phyloP scores from a whole-genome alignment of 2,888 invertebrate species.

The Drosophila birchii region DNA sequence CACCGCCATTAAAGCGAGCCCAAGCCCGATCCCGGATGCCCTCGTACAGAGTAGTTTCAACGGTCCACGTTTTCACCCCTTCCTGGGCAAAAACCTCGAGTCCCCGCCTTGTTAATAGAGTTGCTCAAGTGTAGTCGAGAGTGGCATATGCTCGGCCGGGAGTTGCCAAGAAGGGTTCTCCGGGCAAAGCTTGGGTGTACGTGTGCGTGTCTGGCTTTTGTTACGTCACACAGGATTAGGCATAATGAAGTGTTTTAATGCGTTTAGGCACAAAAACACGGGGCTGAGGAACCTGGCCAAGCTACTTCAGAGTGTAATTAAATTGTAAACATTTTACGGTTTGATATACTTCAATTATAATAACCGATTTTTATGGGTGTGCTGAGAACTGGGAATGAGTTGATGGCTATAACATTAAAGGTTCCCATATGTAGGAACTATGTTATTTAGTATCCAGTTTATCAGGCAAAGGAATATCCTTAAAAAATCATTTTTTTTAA shows the following conservation, averaged over 20 bases:
- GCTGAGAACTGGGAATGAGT: not conserved
- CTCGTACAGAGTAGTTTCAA: constrained; percentile 46
- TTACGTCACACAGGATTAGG: constrained; percentile 79
- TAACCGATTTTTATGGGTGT: constrained; percentile 13
- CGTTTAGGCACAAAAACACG: constrained; percentile 67
- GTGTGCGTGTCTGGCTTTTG: constrained; percentile 73
- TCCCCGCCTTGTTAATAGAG: constrained; percentile 64
- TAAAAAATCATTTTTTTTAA: too few species aligned
- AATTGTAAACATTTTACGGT: constrained; percentile 53
- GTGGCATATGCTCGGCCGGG: constrained; percentile 65
- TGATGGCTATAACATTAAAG: not conserved
- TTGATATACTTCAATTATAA: constrained; percentile 35
- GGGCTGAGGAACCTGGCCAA: constrained; percentile 27
- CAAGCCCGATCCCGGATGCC: constrained; percentile 37
- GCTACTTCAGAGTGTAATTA: constrained; percentile 61
- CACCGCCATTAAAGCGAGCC: constrained; percentile 70
- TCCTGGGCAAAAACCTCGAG: constrained; percentile 9
- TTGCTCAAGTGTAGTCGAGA: constrained; percentile 78
- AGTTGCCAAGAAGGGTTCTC: constrained; percentile 29
- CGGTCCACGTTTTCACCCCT: constrained; percentile 26
- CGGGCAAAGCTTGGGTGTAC: constrained; percentile 39
- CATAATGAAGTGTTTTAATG: constrained; percentile 81
- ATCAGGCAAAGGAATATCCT: too few species aligned
- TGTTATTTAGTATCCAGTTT: not conserved
- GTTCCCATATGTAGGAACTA: not conserved